Evolutionary conservation across 2,888 invertebrate species (phyloP).

Genomic region (Clistopyga incitator): DNA sequence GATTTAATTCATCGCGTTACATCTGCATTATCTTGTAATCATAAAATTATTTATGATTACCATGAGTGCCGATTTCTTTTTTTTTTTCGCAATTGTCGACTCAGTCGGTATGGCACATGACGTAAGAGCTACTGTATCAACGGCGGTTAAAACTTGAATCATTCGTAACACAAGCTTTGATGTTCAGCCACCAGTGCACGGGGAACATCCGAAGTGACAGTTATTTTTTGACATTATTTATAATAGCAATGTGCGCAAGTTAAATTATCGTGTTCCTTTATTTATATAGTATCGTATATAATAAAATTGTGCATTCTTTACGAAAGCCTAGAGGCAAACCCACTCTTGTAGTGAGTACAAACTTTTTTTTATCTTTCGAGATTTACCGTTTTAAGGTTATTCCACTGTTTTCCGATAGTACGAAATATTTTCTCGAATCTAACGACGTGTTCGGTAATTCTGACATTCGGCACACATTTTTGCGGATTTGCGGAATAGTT

Average conservation of each 20-base stretch:
- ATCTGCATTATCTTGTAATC: neutral
- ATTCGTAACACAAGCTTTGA: neutral
- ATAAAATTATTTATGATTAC: too few species aligned
- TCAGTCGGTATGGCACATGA: too few species aligned
- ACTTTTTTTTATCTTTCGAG: neutral
- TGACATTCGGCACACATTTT: neutral
- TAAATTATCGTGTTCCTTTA: conserved; percentile 7
- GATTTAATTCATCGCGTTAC: neutral
- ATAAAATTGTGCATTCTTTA: neutral
- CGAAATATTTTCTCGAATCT: neutral
- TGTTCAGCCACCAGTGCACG: neutral
- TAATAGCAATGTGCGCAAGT: neutral
- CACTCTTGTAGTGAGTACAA: conserved; percentile 10
- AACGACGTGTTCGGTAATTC: neutral
- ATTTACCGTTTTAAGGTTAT: conserved; percentile 30
- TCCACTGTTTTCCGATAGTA: neutral
- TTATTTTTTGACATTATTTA: conserved; percentile 20
- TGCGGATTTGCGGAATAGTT: neutral
- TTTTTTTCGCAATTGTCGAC: too few species aligned
- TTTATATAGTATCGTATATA: neutral
- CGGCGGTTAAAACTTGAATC: too few species aligned
- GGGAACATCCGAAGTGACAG: neutral
- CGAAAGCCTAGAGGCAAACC: neutral
- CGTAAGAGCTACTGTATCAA: neutral
- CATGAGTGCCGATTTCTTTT: too few species aligned